A percentile compares a stretch with the other conserved stretches of the same genome.
Conservation (phyloP, 2,888 invertebrate species). For the Conchocele bisecta region DNA sequence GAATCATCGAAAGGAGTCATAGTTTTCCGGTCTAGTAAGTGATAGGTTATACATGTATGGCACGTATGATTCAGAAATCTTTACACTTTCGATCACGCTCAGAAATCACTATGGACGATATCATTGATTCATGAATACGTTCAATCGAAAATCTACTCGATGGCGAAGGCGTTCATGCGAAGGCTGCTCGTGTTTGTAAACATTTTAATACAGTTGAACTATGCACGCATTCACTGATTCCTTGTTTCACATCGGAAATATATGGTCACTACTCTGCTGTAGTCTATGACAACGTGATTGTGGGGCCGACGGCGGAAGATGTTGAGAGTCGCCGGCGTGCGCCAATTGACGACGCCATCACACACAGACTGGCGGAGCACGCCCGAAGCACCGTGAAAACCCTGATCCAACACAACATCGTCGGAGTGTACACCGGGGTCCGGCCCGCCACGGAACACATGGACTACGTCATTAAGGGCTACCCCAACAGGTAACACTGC, state of each 20-base stretch:
- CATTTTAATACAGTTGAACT: too few species aligned
- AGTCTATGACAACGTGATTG: constrained; percentile 74
- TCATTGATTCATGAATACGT: too few species aligned
- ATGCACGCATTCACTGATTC: too few species aligned
- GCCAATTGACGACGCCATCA: constrained; percentile 53
- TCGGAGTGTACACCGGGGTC: constrained; percentile 71
- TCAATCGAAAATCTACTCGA: too few species aligned
- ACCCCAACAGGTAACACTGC: constrained; percentile 65
- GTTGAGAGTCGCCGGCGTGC: constrained; percentile 54
- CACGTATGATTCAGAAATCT: too few species aligned
- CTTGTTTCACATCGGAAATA: too few species aligned
- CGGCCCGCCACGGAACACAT: constrained; percentile 75
- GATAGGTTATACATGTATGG: too few species aligned
- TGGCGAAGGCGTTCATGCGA: too few species aligned
- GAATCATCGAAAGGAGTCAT: constrained; percentile 74
- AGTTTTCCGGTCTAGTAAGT: constrained; percentile 72
- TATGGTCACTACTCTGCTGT: too few species aligned
- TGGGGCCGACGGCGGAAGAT: constrained; percentile 77
- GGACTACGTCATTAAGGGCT: constrained; percentile 70
- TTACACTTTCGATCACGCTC: too few species aligned
- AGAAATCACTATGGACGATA: too few species aligned
- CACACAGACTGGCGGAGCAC: constrained; percentile 44
- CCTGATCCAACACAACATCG: constrained; percentile 50
- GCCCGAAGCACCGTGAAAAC: constrained; percentile 53
- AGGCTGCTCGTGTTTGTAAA: too few species aligned